Base-by-base conservation (phyloP, 2,113 vertebrate species). In the Silurus glanis region DNA sequence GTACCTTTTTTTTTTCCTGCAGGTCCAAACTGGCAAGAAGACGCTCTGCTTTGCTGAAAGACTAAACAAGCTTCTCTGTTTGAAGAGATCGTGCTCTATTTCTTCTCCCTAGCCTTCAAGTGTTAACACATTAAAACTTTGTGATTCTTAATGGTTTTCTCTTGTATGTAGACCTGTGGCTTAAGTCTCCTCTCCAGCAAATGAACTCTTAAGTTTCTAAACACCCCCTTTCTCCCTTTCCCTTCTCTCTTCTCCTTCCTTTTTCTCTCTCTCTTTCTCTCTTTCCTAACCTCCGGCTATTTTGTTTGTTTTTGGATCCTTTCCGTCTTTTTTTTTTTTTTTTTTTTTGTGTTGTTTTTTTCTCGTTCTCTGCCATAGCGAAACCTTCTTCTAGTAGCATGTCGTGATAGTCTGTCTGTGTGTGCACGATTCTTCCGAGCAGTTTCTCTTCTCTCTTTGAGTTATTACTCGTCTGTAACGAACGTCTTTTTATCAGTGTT, bases 11-110 rank as follows among this genome's bases (percentile, higher is more conserved):
- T 87, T 66, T 14, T 37, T 85, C 0, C 82, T 62, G 49, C 93
- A 99, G 98, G 95, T 99, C 98, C 2, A 99, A 98, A 91, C 93
- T 98, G 86, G 97, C 98, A 71, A 96, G 97, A 90, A 96, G 97
- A 90, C 96, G 97, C 92, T 95, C 95, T 0, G 96, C 96, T 90
- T 95, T 96, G 80, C 90, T 93, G 88, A 98, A 98, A 91, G 96
- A 95, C 80, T 93, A 83, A 91, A 87, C 92, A 88, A 93, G 88
- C 58, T 8, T 49, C 49, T 51, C 21, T 91, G 94, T 88, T 89
- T 91, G 87, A 91, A 85, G 89, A 85, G 47, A 90, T 80, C 47
- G 69, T 8, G 82, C 90, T 89, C 89, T 83, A 80, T 78, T 90
- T 92, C 86, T 92, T 94, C 92, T 91, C 89, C 87, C 92, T 92